Evolutionary conservation across 2,113 vertebrate genomes (phyloP).

Genomic region (Melanostigma gelatinosum): DNA sequence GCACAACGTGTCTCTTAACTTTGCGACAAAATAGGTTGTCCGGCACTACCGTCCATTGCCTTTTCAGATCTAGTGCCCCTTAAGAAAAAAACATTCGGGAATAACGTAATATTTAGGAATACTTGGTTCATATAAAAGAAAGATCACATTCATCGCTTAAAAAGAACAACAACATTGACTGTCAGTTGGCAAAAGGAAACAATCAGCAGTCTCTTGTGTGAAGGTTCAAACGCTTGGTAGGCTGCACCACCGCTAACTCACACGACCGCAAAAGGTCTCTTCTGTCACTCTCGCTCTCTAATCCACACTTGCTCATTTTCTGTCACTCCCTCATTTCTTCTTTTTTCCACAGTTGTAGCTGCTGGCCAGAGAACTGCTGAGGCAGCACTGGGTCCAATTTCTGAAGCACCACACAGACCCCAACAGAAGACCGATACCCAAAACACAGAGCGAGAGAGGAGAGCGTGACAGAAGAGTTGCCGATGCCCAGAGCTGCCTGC

Average conservation of each 20-base stretch:
- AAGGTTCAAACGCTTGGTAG: slow-evolving; percentile 3
- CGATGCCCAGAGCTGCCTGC: slow-evolving; percentile 51
- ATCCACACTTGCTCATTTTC: slow-evolving; percentile 1
- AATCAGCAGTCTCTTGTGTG: neutral
- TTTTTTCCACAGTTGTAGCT: slow-evolving; percentile 23
- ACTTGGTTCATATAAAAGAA: neutral
- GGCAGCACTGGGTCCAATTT: slow-evolving; percentile 56
- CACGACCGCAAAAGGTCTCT: slow-evolving; percentile 7
- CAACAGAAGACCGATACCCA: slow-evolving; percentile 54
- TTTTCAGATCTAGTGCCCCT: neutral
- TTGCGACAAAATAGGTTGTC: neutral
- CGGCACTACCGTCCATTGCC: neutral
- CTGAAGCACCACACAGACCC: slow-evolving; percentile 37
- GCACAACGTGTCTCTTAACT: neutral
- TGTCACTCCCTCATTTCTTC: slow-evolving; percentile 12
- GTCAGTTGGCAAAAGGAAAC: neutral
- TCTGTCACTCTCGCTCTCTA: neutral
- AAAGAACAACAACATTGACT: neutral
- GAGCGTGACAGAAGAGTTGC: slow-evolving; percentile 52
- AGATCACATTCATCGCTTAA: neutral
- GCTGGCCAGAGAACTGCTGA: slow-evolving; percentile 63
- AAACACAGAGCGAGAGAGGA: slow-evolving; percentile 30
- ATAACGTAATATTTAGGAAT: neutral
- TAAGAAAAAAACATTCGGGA: neutral
- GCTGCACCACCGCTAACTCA: slow-evolving; percentile 6